Conservation (phyloP, 2,113 vertebrate species). For the Coturnix japonica region DNA sequence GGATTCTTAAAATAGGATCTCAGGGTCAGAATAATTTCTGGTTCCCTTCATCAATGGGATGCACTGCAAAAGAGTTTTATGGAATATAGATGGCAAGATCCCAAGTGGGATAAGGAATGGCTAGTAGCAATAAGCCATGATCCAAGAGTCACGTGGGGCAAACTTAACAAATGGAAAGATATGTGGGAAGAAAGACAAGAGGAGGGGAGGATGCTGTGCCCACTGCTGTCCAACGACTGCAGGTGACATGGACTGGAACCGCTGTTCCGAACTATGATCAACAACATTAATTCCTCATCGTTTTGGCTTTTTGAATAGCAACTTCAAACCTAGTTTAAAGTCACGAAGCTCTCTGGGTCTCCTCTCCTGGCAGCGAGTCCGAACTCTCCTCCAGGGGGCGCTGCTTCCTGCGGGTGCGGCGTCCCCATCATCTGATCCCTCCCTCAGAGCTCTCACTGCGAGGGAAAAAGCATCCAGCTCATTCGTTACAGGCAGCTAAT, state of each 20-base stretch:
- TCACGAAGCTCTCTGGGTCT: not conserved
- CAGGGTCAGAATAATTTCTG: too few relatives aligned
- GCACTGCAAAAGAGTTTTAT: too few relatives aligned
- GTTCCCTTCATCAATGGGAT: too few relatives aligned
- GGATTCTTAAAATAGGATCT: too few relatives aligned
- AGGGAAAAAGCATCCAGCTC: not conserved
- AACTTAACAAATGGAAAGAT: not conserved
- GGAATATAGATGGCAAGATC: too few relatives aligned
- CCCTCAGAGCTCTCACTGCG: too few relatives aligned
- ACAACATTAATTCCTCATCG: not conserved
- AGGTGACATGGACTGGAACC: not conserved
- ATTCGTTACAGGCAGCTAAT: not conserved
- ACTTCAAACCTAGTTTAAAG: not conserved
- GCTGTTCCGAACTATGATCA: not conserved
- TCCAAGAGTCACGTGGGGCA: too few relatives aligned
- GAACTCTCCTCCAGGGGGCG: not conserved
- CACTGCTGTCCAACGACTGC: not conserved
- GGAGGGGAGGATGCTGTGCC: not conserved
- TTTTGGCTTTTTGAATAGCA: not conserved
- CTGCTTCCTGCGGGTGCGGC: not conserved
- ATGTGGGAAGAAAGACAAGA: not conserved
- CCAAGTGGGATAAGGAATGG: not conserved
- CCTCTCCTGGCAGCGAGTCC: not conserved
- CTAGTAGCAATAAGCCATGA: not conserved
- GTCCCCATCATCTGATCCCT: not conserved